These are phyloP conservation scores for Paralvinella palmiformis DNA, from an alignment of 1,140 invertebrate species.

Conservation along the genomic window DNA sequence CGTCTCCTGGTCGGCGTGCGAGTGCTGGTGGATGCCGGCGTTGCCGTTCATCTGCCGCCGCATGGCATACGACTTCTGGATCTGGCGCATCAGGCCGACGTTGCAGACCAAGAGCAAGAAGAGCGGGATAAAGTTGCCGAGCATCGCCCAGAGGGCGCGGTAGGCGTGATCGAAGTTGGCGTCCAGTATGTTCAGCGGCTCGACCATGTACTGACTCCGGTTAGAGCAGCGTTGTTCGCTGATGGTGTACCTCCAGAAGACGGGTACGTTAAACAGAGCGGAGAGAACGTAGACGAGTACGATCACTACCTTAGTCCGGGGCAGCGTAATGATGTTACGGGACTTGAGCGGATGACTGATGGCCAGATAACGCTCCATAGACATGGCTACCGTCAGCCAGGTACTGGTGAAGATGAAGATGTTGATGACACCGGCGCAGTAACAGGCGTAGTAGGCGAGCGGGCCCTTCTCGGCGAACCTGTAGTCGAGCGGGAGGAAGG, in stretches of 20 bases:
- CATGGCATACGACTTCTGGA: conserved; percentile 40
- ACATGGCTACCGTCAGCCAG: conserved; percentile 46
- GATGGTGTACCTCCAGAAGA: conserved; percentile 40
- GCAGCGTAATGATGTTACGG: conserved; percentile 38
- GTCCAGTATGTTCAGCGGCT: conserved; percentile 2
- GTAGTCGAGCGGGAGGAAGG: conserved; percentile 36
- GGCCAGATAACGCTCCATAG: conserved; percentile 44
- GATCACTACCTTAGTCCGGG: conserved; percentile 38
- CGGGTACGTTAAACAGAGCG: conserved; percentile 40
- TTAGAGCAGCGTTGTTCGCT: conserved; percentile 17
- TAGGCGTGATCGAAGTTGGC: conserved; percentile 34
- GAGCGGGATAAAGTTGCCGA: conserved; percentile 45
- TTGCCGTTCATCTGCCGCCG: conserved; percentile 20
- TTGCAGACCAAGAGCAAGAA: conserved; percentile 41
- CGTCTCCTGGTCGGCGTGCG: conserved; percentile 4
- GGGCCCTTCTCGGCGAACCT: conserved; percentile 27
- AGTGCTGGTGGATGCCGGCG: neutral
- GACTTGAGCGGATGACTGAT: conserved; percentile 44
- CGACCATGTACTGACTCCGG: neutral
- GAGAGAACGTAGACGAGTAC: conserved; percentile 39
- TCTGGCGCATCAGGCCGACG: conserved; percentile 37
- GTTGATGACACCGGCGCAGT: conserved; percentile 41
- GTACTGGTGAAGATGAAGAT: conserved; percentile 47
- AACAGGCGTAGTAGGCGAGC: conserved; percentile 36
- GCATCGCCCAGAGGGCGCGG: conserved; percentile 38